phyloP scores from a whole-genome alignment of 2,113 vertebrate genomes.

The human region DNA sequence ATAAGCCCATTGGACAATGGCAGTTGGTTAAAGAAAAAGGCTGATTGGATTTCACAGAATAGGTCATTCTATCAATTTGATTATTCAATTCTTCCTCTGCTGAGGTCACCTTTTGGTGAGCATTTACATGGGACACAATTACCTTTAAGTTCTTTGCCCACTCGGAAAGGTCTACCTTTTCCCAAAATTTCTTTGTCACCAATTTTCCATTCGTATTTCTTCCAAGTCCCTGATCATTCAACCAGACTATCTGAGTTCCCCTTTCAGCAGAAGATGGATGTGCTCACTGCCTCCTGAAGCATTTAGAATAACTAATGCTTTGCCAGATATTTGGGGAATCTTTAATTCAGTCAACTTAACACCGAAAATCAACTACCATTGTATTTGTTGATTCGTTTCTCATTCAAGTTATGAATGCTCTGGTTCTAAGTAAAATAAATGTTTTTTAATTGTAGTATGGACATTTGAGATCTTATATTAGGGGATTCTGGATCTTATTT shows the following conservation, averaged over 20 bases:
- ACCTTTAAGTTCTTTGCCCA: background rate
- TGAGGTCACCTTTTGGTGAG: background rate
- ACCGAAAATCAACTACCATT: background rate
- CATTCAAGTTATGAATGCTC: background rate
- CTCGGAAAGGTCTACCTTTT: background rate
- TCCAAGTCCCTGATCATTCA: background rate
- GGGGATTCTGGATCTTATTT: background rate
- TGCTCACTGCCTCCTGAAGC: background rate
- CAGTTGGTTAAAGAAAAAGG: background rate
- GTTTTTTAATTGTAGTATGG: background rate
- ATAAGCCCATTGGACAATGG: background rate
- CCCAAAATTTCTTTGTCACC: background rate
- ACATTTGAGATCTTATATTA: background rate
- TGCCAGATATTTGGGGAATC: too few species aligned
- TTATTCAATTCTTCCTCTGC: background rate
- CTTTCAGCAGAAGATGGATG: background rate
- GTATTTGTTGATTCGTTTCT: background rate
- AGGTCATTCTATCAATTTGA: background rate
- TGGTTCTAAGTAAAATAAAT: background rate
- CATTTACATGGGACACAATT: background rate
- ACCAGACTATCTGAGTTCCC: background rate
- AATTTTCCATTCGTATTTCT: background rate
- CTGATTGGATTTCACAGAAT: background rate
- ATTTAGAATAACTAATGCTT: background rate
- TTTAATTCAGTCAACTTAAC: background rate